A percentile compares a stretch with the other conserved stretches of the same genome.
Evolutionary conservation across 2,113 vertebrate genomes (phyloP).

Genomic region (Cairina moschata): DNA sequence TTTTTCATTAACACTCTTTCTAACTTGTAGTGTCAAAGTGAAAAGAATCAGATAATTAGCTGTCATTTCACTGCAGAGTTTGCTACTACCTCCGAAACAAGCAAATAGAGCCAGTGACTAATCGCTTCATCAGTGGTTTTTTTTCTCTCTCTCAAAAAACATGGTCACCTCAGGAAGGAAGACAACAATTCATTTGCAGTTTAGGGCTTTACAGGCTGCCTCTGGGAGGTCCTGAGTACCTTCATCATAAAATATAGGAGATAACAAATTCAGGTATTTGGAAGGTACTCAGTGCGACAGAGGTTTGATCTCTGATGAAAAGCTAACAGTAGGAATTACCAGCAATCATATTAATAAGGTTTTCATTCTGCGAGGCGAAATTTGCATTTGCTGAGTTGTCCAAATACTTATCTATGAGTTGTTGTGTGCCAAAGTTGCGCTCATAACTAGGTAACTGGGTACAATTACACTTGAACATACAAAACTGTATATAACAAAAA

Average conservation of each 20-base stretch:
- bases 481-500: neutral
- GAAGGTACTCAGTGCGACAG: neutral
- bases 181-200: constrained; percentile 24
- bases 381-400: neutral
- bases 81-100: neutral
- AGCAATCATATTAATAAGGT: neutral
- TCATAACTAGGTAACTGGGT: neutral
- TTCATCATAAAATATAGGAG: neutral
- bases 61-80: constrained; percentile 18
- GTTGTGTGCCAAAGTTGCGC: neutral
- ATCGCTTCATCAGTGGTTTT: neutral
- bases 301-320: neutral
- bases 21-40: constrained; percentile 33
- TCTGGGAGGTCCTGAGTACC: neutral
- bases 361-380: neutral
- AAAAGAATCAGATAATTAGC: constrained; percentile 37
- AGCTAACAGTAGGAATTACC: neutral
- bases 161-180: constrained; percentile 60
- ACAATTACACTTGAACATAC: neutral
- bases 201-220: neutral
- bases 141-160: neutral
- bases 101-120: constrained; percentile 39
- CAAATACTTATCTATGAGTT: neutral
- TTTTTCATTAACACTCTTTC: neutral
- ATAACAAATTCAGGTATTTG: neutral